Conservation (phyloP, 2,888 invertebrate genomes). For the Blastobasis lacticolella region DNA sequence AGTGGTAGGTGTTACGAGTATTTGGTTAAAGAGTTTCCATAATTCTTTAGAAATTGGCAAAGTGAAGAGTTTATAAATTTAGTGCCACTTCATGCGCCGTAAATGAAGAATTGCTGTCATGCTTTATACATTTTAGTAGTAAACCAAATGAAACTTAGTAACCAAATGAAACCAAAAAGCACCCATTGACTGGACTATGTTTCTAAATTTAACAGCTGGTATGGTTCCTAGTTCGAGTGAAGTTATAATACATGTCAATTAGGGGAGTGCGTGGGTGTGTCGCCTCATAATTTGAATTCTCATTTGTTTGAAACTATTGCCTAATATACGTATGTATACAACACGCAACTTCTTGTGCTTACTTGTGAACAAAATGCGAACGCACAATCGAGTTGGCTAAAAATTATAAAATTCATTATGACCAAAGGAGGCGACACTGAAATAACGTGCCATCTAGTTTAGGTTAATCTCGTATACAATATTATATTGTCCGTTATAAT, state of each 20-base stretch:
- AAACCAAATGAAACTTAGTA: slow-evolving; percentile 27
- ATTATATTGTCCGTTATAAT: slow-evolving; percentile 75
- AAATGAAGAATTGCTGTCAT: not conserved
- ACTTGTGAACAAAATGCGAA: slow-evolving; percentile 43
- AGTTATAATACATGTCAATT: slow-evolving; percentile 72
- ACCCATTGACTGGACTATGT: slow-evolving; percentile 51
- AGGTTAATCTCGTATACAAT: slow-evolving; percentile 76
- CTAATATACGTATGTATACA: slow-evolving; percentile 37
- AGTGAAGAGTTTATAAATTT: no score
- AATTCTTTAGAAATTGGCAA: no score
- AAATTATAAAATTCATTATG: slow-evolving; percentile 45
- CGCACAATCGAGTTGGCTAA: slow-evolving; percentile 68
- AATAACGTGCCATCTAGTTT: slow-evolving; percentile 75
- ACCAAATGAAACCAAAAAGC: slow-evolving; percentile 39
- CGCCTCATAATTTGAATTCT: slow-evolving; percentile 43
- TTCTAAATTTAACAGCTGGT: slow-evolving; percentile 74
- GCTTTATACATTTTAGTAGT: slow-evolving; percentile 1
- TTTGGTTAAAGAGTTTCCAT: no score
- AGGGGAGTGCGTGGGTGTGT: slow-evolving; percentile 71
- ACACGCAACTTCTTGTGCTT: slow-evolving; percentile 19
- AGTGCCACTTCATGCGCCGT: no score
- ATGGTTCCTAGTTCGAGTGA: slow-evolving; percentile 75
- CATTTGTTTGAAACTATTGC: slow-evolving; percentile 25
- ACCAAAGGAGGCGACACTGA: slow-evolving; percentile 72
- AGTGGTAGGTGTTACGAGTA: no score